Conservation (phyloP, 2,888 invertebrate genomes). For the Xestia sexstrigata region DNA sequence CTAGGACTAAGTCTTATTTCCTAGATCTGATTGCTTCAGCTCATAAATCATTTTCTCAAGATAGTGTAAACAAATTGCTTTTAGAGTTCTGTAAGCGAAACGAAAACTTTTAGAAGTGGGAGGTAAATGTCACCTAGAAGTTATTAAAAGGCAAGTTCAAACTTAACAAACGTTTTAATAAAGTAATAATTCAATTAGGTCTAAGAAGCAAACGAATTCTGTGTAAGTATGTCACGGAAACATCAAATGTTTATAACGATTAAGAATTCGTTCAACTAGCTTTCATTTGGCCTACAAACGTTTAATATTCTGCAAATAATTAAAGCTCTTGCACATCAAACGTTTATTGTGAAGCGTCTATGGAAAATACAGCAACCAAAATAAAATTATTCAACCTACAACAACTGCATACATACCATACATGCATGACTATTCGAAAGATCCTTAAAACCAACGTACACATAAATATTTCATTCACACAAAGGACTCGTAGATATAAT, state of each 20-base stretch:
- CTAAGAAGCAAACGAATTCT: no score
- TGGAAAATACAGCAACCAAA: not conserved
- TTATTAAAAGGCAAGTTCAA: not conserved
- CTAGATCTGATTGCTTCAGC: constrained; percentile 37
- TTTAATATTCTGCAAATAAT: not conserved
- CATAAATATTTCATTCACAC: no score
- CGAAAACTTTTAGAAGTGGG: not conserved
- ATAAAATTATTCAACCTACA: no score
- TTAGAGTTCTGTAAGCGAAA: constrained; percentile 29
- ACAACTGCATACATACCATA: no score
- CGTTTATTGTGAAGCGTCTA: not conserved
- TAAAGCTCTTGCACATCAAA: no score
- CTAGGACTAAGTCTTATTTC: constrained; percentile 10
- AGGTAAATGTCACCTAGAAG: not conserved
- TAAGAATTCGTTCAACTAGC: not conserved
- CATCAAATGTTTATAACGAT: not conserved
- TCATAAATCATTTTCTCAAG: constrained; percentile 39
- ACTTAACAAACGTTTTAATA: not conserved
- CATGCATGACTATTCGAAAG: no score
- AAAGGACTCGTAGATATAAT: no score
- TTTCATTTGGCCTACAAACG: not conserved
- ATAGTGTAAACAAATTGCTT: constrained; percentile 53
- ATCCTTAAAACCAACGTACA: no score
- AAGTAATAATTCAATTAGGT: not conserved
- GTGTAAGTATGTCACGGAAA: not conserved